A percentile compares a stretch with the other conserved stretches of the same genome.
Conservation (phyloP, 2,797 vertebrate genomes). For the Gambelia wislizenii region DNA sequence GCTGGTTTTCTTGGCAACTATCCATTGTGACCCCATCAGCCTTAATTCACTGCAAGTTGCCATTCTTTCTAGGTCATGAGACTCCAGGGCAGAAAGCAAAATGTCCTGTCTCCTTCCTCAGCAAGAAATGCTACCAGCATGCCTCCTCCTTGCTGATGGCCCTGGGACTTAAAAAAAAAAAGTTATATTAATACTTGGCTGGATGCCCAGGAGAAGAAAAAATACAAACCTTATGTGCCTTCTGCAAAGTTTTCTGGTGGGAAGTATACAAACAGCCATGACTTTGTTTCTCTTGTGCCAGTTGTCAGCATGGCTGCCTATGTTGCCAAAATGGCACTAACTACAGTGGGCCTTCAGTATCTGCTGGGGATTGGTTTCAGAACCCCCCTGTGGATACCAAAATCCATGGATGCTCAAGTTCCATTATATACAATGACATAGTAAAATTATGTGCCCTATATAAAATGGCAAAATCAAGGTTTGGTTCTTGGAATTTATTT, state of each 20-base stretch:
- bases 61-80: slow-evolving; percentile 12
- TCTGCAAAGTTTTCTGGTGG: not conserved
- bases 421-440: no score
- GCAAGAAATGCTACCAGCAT: not conserved
- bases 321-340: no score
- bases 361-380: no score
- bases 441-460: no score
- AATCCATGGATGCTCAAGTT: no score
- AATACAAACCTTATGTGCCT: not conserved
- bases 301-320: not conserved
- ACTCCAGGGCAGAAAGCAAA: not conserved
- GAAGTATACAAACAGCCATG: not conserved
- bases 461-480: no score
- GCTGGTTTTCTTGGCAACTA: not conserved
- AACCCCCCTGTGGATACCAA: no score
- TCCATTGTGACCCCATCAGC: not conserved
- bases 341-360: no score
- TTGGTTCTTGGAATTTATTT: no score
- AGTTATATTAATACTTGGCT: not conserved
- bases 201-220: not conserved
- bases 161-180: not conserved
- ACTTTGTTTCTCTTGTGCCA: not conserved
- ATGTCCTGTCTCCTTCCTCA: not conserved
- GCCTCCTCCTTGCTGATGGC: not conserved
- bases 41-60: not conserved